Conservation (phyloP, 2,113 vertebrate genomes). For the Eurystomus gularis region DNA sequence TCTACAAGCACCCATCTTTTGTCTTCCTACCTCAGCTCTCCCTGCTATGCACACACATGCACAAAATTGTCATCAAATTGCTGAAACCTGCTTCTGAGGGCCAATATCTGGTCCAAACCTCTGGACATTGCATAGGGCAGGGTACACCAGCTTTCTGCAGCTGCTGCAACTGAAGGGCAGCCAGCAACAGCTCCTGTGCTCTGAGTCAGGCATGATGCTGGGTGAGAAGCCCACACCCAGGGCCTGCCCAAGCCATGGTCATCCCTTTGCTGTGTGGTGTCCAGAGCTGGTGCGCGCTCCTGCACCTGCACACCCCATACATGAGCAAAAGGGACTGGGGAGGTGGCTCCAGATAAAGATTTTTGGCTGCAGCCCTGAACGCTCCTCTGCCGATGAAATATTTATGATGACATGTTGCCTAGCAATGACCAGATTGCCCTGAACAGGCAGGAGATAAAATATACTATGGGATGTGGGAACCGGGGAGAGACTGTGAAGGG, state of each 20-base stretch:
- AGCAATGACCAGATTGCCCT: constrained; percentile 72
- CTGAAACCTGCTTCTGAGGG: background rate
- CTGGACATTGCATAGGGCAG: accelerated
- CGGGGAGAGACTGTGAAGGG: background rate
- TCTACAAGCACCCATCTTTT: background rate
- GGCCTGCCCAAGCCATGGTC: background rate
- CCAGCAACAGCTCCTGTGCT: background rate
- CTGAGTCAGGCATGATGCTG: accelerated
- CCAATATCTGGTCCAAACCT: background rate
- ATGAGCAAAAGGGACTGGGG: background rate
- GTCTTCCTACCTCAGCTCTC: background rate
- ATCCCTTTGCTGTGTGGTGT: accelerated
- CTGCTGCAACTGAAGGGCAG: background rate
- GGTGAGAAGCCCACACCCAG: background rate
- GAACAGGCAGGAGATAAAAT: constrained; percentile 30
- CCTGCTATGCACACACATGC: background rate
- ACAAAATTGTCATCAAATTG: background rate
- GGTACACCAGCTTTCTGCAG: background rate
- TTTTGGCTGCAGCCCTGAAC: constrained; percentile 25
- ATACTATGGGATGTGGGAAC: background rate
- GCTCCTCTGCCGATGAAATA: constrained; percentile 64
- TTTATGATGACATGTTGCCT: constrained; percentile 76
- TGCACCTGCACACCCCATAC: background rate
- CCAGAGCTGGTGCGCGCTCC: accelerated
- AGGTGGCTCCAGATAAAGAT: background rate